Evolutionary conservation across 2,888 invertebrate genomes (phyloP).

Genomic region (Iphiclides podalirius): DNA sequence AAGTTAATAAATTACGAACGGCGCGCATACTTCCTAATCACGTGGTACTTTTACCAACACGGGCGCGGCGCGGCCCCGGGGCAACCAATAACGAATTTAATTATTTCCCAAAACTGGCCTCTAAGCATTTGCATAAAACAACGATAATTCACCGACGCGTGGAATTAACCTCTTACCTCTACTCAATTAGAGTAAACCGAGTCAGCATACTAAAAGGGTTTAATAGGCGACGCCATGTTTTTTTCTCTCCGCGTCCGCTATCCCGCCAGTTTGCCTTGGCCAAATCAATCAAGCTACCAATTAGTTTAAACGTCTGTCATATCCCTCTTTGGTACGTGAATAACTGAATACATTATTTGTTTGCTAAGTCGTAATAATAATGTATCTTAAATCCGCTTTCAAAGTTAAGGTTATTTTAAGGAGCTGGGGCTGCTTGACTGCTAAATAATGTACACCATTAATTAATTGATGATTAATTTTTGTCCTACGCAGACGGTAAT

Average conservation of each 20-base stretch:
- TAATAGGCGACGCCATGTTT: constrained; percentile 50
- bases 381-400: background rate
- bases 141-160: constrained; percentile 71
- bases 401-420: background rate
- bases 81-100: constrained; percentile 65
- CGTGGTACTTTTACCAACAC: constrained; percentile 62
- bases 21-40: constrained; percentile 58
- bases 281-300: constrained; percentile 66
- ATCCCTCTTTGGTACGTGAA: background rate
- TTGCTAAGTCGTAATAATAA: background rate
- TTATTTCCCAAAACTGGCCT: constrained; percentile 62
- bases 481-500: too few species aligned
- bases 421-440: too few species aligned
- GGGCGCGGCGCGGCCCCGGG: constrained; percentile 49
- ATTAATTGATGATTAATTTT: too few species aligned
- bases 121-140: constrained; percentile 72
- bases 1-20: constrained; percentile 39
- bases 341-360: background rate
- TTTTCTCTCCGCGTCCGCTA: constrained; percentile 20
- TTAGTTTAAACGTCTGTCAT: constrained; percentile 58
- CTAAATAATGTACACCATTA: too few species aligned
- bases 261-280: constrained; percentile 9
- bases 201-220: constrained; percentile 71
- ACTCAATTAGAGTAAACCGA: constrained; percentile 70
- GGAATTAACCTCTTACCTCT: constrained; percentile 71